Evolutionary conservation across 2,113 vertebrate genomes (phyloP), one percentile per base, ranked within the genome.

Genomic region (Actenoides hombroni): DNA sequence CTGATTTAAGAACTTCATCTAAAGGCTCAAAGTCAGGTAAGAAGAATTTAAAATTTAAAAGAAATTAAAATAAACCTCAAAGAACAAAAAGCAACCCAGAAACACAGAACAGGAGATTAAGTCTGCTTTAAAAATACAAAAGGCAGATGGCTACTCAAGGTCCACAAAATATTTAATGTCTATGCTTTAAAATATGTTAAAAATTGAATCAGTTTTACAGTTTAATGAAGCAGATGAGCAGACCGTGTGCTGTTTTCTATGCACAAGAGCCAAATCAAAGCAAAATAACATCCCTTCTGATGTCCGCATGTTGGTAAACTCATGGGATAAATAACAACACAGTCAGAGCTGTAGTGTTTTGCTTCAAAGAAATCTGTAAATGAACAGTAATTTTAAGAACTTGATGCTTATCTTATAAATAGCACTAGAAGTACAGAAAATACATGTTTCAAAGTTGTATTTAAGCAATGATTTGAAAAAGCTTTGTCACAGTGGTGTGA

Each of bases 371-470:
- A 95, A 91, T 64, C 71, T 18, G 60, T 40, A 88, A 95, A 92
- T 91, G 71, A 95, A 97, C 90, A 97, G 90, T 96, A 96, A 97
- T 96, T 97, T 94, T 74, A 96, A 83, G 71, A 95, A 94, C 54
- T 81, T 89, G 59, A 90, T 91, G 94, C 60, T 81, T 61, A 89
- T 81, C 91, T 96, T 83, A 96, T 90, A 92, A 94, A 92, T 33
- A 56, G 68, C 71, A 88, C 67, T 81, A 91, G 74, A 74, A 65
- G 94, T 70, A 63, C 35, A 77, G 39, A 77, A 95, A 93, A 92
- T 54, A 63, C 80, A 76, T 37, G 5, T 70, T 90, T 84, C 56
- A 12, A 86, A 91, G 83, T 20, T 94, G 88, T 24, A 80, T 49
- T 94, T 93, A 94, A 88, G 53, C 86, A 97, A 96, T 88, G 96